Base-by-base conservation (phyloP, 1,140 invertebrate species). In the Philotrypesis tridentata region DNA sequence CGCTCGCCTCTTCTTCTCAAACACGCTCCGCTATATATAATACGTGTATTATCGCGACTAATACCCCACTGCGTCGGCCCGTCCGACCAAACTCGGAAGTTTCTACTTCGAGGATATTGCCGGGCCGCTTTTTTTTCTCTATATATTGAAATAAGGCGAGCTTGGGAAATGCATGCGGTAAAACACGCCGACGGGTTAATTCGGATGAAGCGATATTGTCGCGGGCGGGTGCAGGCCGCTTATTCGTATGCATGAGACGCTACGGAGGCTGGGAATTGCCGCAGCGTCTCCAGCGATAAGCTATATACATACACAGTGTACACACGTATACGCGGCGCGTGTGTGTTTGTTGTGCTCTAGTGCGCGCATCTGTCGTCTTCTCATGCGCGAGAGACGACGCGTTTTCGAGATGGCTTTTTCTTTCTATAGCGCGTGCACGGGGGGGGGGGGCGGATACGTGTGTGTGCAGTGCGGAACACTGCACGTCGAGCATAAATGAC, bases 201-300 rank as follows among this genome's bases (percentile, higher is more conserved):
- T 79, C 33, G 40, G 21, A 12, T 25, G 29, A 78, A 68, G 43
- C 67, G 68, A 72, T 63, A 72, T 63, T 7, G n/a, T 72, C 33
- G 48, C 31, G 3, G 14, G 23, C 31, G 1, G 11, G 48, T 17
- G n/a, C n/a, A n/a, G 21, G 21, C 48, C 6, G 48, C 48, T 55
- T 55, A 55, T 79, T 72, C 29, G 43, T 63, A 72, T 72, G 60
- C 78, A 72, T 63, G 68, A 60, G 71, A 72, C 23, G 70, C 71
- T 23, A 25, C 21, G 21, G 21, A 40, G 48, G 11, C 23, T 17
- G 14, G 55, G 33, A 55, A 72, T 70, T 29, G 29, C 60, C 23
- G n/a, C n/a, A 9, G 12, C 21, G 31, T 21, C 17, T 14, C 7
- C 3, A 2, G 23, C 17, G 27, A 60, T 72, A 79, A 79, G 68